These are phyloP conservation scores for Tachina lurida DNA, from an alignment of 2,888 invertebrate species.

Conservation along the genomic window DNA sequence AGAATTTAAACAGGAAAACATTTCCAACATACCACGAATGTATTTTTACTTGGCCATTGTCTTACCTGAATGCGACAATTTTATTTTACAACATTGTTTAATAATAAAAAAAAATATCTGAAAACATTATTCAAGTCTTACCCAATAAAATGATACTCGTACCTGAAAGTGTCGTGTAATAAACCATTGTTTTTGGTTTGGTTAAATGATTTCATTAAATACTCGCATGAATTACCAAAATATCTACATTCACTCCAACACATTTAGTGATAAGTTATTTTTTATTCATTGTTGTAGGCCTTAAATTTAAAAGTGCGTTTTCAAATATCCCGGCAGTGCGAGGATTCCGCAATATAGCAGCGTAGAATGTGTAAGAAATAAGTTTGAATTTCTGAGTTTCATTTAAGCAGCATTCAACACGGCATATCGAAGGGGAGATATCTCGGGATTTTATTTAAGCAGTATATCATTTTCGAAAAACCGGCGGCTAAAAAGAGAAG, in stretches of 20 bases:
- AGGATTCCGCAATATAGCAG: background rate
- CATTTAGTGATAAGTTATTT: background rate
- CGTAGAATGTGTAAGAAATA: too few relatives aligned
- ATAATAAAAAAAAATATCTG: conserved; percentile 2
- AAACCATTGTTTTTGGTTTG: conserved; percentile 26
- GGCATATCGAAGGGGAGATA: too few relatives aligned
- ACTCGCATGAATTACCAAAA: background rate
- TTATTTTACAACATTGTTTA: conserved; percentile 4
- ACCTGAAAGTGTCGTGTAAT: conserved; percentile 39
- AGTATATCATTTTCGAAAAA: too few relatives aligned
- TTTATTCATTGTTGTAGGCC: background rate
- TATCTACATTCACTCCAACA: background rate
- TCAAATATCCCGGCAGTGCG: background rate
- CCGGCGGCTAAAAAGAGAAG: too few relatives aligned
- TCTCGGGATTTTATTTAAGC: too few relatives aligned
- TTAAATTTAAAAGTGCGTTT: background rate
- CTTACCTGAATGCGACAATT: conserved; percentile 48
- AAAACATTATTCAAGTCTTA: conserved; percentile 20
- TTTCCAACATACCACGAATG: conserved; percentile 26
- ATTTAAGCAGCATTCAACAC: too few relatives aligned
- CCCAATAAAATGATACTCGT: conserved; percentile 14
- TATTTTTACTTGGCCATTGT: conserved; percentile 12
- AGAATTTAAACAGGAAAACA: conserved; percentile 60
- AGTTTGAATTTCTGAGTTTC: too few relatives aligned
- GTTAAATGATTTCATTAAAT: background rate